phyloP scores from a whole-genome alignment of 2,797 vertebrate genomes.

The Buphagus erythrorhynchus region DNA sequence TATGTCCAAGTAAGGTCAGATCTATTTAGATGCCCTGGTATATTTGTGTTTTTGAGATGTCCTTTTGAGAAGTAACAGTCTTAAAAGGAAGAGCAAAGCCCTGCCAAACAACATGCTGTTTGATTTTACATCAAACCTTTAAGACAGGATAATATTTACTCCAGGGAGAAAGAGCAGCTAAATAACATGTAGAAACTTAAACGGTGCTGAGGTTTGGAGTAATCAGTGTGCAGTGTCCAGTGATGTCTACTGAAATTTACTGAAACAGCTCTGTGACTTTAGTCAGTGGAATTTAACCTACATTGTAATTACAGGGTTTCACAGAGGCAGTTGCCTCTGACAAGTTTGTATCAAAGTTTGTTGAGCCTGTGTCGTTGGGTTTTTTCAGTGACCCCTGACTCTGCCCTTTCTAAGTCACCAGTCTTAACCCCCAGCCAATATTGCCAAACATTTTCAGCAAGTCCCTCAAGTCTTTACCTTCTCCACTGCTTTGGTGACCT shows the following conservation, averaged over 20 bases:
- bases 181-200: constrained; percentile 4
- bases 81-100: constrained; percentile 29
- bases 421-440: not conserved
- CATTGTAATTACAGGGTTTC: not conserved
- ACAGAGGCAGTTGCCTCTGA: not conserved
- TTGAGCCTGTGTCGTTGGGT: not conserved
- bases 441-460: not conserved
- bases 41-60: constrained; percentile 41
- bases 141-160: constrained; percentile 24
- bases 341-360: not conserved
- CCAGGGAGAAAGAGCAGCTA: not conserved
- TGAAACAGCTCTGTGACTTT: not conserved
- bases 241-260: not conserved
- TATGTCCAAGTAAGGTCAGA: constrained; percentile 8
- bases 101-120: not conserved
- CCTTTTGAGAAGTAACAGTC: constrained; percentile 5
- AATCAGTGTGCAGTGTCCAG: not conserved
- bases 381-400: not conserved
- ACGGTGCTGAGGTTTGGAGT: not conserved
- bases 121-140: constrained; percentile 53
- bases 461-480: not conserved
- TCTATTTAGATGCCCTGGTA: constrained; percentile 46
- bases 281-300: not conserved
- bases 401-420: not conserved
- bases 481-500: not conserved